phyloP scores from a whole-genome alignment of 2,888 invertebrate species.

The Coenonympha arcania region DNA sequence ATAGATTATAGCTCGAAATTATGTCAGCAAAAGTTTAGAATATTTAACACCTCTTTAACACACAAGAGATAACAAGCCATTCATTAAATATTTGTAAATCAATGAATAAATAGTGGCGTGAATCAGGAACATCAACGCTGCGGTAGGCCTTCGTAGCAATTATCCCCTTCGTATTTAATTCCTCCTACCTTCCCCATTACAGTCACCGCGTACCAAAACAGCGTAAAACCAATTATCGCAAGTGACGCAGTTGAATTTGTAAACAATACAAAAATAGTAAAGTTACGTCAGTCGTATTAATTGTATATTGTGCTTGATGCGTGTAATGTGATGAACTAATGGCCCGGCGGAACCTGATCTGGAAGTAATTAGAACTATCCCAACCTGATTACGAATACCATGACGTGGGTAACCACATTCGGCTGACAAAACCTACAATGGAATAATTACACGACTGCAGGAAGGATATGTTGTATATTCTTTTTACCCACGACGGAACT shows the following conservation, averaged over 20 bases:
- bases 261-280: conserved; percentile 31
- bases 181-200: conserved; percentile 15
- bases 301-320: conserved; percentile 30
- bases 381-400: conserved; percentile 35
- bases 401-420: conserved; percentile 10
- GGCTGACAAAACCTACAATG: neutral
- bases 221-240: conserved; percentile 17
- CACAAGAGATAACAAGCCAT: no score
- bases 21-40: no score
- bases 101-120: no score
- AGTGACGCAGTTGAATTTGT: conserved; percentile 21
- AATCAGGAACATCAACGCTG: no score
- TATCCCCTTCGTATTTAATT: neutral
- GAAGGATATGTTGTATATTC: neutral
- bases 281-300: conserved; percentile 34
- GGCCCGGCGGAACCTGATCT: conserved; percentile 1
- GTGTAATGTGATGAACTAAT: conserved; percentile 21
- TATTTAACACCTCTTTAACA: no score
- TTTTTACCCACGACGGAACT: no score
- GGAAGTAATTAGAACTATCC: conserved; percentile 16
- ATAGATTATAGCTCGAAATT: no score
- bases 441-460: neutral
- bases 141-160: neutral
- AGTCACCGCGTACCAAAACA: conserved; percentile 9
- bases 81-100: no score